Conservation (phyloP, 2,888 invertebrate species). For the Tanytarsus gracilentus region DNA sequence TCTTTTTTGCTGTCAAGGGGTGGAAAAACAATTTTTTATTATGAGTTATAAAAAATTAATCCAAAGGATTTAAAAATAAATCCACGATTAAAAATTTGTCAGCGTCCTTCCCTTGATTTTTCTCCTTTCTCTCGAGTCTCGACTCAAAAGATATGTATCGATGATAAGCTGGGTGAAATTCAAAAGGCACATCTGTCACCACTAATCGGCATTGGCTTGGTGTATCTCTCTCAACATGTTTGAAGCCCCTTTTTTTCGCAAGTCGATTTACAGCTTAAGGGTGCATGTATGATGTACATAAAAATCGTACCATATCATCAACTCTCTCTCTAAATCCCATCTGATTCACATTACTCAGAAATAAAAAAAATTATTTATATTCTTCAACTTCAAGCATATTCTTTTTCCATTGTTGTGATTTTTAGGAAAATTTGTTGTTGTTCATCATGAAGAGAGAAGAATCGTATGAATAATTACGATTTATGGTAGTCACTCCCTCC, state of each 20-base stretch:
- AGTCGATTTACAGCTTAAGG: constrained; percentile 6
- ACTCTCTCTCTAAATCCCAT: constrained; percentile 18
- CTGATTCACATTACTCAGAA: constrained; percentile 11
- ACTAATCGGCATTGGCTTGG: no score
- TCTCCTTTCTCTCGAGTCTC: no score
- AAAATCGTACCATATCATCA: constrained; percentile 10
- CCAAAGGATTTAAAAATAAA: neutral
- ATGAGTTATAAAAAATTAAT: no score
- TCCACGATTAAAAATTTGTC: no score
- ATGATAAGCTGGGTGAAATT: neutral
- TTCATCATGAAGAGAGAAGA: no score
- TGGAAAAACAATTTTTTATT: no score
- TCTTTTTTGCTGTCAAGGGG: no score
- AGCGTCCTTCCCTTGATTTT: no score
- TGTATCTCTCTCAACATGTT: no score
- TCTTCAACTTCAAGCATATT: constrained; percentile 20
- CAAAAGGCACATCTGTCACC: constrained; percentile 22
- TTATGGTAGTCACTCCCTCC: constrained; percentile 11
- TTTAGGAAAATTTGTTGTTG: constrained; percentile 19
- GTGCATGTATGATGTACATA: neutral
- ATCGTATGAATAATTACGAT: constrained; percentile 20
- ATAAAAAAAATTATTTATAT: no score
- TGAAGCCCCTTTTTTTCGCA: neutral
- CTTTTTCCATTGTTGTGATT: constrained; percentile 21
- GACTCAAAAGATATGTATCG: no score